Percentiles rank a stretch among this genome's conserved stretches.
Conservation (phyloP, 1,140 invertebrate species). For the Thaumatotibia leucotreta region DNA sequence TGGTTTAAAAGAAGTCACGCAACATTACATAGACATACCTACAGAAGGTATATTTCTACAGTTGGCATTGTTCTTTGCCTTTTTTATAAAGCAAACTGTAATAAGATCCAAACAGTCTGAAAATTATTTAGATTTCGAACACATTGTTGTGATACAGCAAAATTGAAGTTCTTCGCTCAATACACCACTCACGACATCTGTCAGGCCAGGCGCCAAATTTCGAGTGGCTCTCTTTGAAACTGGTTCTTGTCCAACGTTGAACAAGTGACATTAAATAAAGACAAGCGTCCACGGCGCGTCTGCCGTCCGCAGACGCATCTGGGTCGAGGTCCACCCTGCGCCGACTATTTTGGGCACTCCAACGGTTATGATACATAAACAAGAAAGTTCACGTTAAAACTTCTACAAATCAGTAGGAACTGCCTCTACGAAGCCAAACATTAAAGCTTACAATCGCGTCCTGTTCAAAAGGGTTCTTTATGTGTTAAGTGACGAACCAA, state of each 20-base stretch:
- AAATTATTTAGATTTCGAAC: neutral
- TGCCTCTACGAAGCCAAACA: slow-evolving; percentile 53
- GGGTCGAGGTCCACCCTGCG: slow-evolving; percentile 49
- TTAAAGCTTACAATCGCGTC: slow-evolving; percentile 44
- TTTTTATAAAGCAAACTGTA: no score
- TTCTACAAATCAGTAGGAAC: neutral
- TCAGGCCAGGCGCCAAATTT: neutral
- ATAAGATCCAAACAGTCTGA: no score
- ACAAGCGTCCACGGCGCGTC: slow-evolving; percentile 21
- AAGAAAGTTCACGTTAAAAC: neutral
- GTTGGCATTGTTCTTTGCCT: no score
- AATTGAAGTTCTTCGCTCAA: neutral
- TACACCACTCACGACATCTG: neutral
- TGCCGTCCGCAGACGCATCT: slow-evolving; percentile 32
- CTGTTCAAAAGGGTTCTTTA: slow-evolving; percentile 46
- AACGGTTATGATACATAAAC: slow-evolving; percentile 31
- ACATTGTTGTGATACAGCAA: neutral
- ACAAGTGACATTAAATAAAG: slow-evolving; percentile 8
- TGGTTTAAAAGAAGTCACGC: no score
- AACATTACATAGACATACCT: no score
- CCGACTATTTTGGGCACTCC: slow-evolving; percentile 56
- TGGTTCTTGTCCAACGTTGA: neutral
- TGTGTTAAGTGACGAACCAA: neutral
- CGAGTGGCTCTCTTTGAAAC: neutral
- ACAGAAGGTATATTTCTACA: no score